Evolutionary conservation across 2,797 vertebrate species (phyloP).

Genomic region (Hephaestus fuliginosus): DNA sequence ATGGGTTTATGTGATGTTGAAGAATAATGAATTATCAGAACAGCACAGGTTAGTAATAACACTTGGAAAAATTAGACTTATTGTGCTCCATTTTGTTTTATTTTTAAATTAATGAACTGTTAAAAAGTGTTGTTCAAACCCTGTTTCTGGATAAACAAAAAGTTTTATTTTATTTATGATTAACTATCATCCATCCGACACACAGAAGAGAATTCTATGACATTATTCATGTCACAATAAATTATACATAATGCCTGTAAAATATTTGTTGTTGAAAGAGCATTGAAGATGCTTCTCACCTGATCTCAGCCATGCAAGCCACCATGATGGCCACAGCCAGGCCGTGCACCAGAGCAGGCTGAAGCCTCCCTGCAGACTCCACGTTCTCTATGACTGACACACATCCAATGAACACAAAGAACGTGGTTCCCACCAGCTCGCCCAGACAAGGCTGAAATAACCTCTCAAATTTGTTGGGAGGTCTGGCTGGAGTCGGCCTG

Average conservation of each 20-base stretch:
- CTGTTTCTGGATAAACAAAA: neutral
- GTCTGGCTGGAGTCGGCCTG: neutral
- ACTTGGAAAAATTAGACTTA: neutral
- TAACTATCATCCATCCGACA: neutral
- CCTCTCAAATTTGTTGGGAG: slow-evolving; percentile 73
- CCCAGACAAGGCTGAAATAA: slow-evolving; percentile 88
- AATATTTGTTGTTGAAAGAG: neutral
- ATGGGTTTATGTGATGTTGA: neutral
- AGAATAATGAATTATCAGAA: neutral
- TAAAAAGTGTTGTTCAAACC: neutral
- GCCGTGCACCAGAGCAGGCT: slow-evolving; percentile 90
- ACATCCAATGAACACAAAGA: slow-evolving; percentile 91
- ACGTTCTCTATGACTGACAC: slow-evolving; percentile 87
- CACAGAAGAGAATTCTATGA: neutral
- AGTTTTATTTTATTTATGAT: neutral
- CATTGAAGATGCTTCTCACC: slow-evolving; percentile 72
- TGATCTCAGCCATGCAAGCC: slow-evolving; percentile 87
- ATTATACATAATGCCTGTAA: neutral
- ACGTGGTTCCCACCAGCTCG: slow-evolving; percentile 87
- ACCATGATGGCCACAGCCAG: slow-evolving; percentile 85
- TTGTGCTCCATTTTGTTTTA: neutral
- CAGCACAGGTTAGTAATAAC: neutral
- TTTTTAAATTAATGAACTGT: neutral
- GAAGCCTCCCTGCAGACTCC: slow-evolving; percentile 77
- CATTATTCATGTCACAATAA: neutral